phyloP scores from a whole-genome alignment of 2,113 vertebrate species.

The Stegastes partitus region DNA sequence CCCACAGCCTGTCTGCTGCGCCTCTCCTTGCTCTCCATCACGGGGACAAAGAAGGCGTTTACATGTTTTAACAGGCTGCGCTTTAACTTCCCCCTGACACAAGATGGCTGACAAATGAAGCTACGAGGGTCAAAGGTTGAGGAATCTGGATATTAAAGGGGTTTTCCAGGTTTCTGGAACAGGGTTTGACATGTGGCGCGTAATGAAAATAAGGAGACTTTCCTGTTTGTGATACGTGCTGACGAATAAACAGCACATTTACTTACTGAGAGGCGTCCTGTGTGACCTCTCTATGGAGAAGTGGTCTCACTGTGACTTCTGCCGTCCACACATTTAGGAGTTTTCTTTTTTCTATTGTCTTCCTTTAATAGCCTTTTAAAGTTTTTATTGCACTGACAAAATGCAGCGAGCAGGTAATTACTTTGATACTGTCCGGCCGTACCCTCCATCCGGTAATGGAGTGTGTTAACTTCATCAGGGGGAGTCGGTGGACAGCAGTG shows the following conservation, averaged over 20 bases:
- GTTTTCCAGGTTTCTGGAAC: conserved; percentile 47
- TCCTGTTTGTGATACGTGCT: neutral
- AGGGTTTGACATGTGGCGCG: conserved; percentile 11
- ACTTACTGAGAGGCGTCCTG: neutral
- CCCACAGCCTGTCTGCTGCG: conserved; percentile 68
- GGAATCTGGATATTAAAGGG: conserved; percentile 18
- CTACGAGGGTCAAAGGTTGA: conserved; percentile 37
- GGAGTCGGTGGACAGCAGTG: conserved; percentile 21
- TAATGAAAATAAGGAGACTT: neutral
- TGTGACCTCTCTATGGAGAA: no score
- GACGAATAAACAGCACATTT: neutral
- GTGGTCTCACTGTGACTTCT: neutral
- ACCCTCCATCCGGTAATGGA: conserved; percentile 11
- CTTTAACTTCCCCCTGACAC: conserved; percentile 36
- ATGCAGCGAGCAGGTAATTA: neutral
- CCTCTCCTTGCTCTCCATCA: conserved; percentile 59
- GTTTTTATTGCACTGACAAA: neutral
- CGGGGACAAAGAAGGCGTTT: conserved; percentile 63
- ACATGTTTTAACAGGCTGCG: conserved; percentile 69
- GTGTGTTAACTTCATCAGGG: conserved; percentile 29
- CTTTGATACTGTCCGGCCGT: neutral
- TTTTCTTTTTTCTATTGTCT: neutral
- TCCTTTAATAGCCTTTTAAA: neutral
- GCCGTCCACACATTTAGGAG: neutral
- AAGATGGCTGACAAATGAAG: conserved; percentile 34